A percentile compares a stretch with the other conserved stretches of the same genome.
These are phyloP conservation scores for Rallus limicola DNA, from an alignment of 2,113 vertebrate species.

Conservation along the genomic window DNA sequence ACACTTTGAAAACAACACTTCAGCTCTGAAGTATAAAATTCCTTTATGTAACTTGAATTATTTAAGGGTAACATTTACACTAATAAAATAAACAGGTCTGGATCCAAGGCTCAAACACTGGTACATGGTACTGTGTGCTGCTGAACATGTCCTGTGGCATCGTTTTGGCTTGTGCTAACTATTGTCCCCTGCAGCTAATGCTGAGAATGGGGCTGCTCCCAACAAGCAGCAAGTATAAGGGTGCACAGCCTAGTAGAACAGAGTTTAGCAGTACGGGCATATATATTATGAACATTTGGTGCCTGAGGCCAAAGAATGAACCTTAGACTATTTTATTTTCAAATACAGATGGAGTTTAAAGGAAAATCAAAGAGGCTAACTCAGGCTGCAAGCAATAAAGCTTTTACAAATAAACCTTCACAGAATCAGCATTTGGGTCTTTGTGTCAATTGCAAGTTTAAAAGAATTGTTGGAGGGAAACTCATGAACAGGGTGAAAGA, in stretches of 20 bases:
- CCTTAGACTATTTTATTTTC: neutral
- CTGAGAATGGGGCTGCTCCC: neutral
- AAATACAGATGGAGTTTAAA: neutral
- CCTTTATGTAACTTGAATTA: neutral
- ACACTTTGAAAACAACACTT: neutral
- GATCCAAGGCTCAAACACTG: neutral
- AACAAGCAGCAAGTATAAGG: neutral
- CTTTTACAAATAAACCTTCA: neutral
- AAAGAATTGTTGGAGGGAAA: neutral
- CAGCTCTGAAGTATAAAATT: neutral
- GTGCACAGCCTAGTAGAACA: neutral
- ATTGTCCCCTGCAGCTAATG: rapidly evolving
- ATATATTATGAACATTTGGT: neutral
- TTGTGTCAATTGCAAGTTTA: neutral
- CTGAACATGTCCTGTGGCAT: neutral
- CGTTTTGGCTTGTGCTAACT: neutral
- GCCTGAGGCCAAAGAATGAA: neutral
- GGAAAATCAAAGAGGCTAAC: neutral
- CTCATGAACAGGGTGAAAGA: neutral
- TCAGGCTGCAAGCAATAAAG: neutral
- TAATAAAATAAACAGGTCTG: neutral
- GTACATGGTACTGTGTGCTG: rapidly evolving
- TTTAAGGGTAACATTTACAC: neutral
- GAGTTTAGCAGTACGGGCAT: rapidly evolving
- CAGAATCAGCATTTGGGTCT: neutral